Conservation (phyloP, 2,113 vertebrate species). For the Anhinga rufa region DNA sequence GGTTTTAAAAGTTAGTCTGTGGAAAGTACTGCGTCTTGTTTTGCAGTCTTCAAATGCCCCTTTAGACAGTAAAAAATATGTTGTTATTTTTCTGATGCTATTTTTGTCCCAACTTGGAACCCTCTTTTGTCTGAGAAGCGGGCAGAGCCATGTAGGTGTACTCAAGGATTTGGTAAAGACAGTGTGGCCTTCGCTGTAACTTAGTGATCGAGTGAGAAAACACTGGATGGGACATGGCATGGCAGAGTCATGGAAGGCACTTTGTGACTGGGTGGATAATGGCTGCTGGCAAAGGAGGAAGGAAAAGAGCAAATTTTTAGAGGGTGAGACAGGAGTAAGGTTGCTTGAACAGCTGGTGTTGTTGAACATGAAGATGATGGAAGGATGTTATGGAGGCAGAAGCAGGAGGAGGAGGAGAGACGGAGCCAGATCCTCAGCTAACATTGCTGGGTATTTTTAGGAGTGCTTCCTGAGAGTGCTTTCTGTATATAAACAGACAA, state of each 20-base stretch:
- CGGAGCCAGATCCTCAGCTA: neutral
- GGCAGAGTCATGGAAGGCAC: neutral
- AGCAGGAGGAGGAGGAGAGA: neutral
- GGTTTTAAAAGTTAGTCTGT: neutral
- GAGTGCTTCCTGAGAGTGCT: constrained; percentile 19
- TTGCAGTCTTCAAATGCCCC: neutral
- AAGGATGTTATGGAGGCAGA: constrained; percentile 13
- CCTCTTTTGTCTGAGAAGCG: neutral
- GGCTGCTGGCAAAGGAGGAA: neutral
- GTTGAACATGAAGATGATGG: neutral
- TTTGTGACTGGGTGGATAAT: neutral
- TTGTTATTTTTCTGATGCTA: neutral
- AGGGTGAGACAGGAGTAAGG: neutral
- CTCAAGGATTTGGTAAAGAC: neutral
- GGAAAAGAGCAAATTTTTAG: neutral
- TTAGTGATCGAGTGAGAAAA: neutral
- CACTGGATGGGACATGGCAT: neutral
- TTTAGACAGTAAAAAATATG: neutral
- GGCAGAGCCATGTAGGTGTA: neutral
- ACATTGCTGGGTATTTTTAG: constrained; percentile 34
- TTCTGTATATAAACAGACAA: neutral
- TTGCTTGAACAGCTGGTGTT: neutral
- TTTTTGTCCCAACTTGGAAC: neutral
- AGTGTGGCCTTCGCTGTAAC: neutral
- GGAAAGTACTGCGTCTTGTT: neutral